Evolutionary conservation across 2,797 vertebrate genomes (phyloP).

Genomic region (Linurgus olivaceus): DNA sequence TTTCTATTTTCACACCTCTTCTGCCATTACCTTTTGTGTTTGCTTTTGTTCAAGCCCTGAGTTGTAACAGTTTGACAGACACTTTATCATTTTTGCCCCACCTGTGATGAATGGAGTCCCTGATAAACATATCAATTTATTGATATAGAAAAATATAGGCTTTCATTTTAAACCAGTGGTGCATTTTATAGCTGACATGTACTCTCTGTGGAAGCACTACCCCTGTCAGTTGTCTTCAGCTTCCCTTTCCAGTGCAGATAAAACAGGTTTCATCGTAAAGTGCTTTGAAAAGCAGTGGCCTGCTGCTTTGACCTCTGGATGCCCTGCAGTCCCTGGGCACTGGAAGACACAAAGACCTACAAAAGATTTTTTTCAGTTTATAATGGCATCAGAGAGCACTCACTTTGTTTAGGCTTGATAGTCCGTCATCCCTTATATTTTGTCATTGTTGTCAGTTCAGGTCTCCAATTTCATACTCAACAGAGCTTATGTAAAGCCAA

Average conservation of each 20-base stretch:
- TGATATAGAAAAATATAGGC: neutral
- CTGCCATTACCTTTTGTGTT: neutral
- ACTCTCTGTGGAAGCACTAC: neutral
- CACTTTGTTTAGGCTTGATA: neutral
- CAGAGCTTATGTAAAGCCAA: neutral
- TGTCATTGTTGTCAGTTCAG: neutral
- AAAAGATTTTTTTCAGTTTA: neutral
- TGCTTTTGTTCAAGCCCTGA: neutral
- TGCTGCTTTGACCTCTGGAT: neutral
- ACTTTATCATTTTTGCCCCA: neutral
- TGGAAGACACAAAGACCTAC: neutral
- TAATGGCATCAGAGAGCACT: neutral
- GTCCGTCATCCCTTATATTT: neutral
- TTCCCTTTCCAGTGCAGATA: neutral
- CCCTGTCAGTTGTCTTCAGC: neutral
- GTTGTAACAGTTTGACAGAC: neutral
- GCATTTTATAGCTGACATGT: neutral
- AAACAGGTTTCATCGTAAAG: neutral
- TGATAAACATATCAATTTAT: neutral
- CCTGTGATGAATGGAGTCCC: neutral
- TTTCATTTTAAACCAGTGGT: neutral
- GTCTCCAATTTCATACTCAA: neutral
- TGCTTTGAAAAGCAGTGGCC: neutral
- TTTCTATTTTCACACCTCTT: neutral
- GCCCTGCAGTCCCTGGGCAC: neutral